phyloP scores from a whole-genome alignment of 2,113 vertebrate species.

The Triplophysa dalaica region DNA sequence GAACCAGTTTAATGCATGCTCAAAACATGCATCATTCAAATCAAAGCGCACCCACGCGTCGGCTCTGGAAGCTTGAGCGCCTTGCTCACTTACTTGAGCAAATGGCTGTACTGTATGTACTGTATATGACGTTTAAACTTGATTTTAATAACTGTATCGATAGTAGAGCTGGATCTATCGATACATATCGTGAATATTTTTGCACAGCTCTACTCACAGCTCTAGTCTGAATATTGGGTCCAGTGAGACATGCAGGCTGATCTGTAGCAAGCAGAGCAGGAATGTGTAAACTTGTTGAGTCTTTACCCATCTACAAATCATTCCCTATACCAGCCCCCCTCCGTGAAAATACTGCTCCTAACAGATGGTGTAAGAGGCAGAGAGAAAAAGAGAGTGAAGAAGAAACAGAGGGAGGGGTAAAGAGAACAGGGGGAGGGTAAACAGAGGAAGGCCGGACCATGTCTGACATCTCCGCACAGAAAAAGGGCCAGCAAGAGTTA shows the following conservation, averaged over 20 bases:
- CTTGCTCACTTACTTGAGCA: too few relatives aligned
- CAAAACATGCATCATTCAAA: too few relatives aligned
- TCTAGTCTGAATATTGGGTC: neutral
- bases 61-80: too few relatives aligned
- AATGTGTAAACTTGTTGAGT: neutral
- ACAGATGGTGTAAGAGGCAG: slow-evolving; percentile 20
- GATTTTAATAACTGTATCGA: too few relatives aligned
- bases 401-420: slow-evolving; percentile 25
- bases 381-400: slow-evolving; percentile 20
- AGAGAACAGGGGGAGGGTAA: slow-evolving; percentile 51
- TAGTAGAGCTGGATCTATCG: too few relatives aligned
- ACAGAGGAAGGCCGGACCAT: slow-evolving; percentile 48
- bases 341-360: slow-evolving; percentile 22
- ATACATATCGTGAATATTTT: too few relatives aligned
- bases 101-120: too few relatives aligned
- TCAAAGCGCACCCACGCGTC: too few relatives aligned
- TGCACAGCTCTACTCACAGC: too few relatives aligned
- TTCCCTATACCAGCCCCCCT: slow-evolving; percentile 3
- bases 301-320: neutral
- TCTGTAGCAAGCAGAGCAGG: neutral
- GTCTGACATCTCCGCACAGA: slow-evolving; percentile 51
- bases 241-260: neutral
- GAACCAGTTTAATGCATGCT: too few relatives aligned
- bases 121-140: too few relatives aligned
- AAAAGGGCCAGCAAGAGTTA: slow-evolving; percentile 18